Evolutionary conservation across 2,888 invertebrate species (phyloP), one percentile per base, ranked within the genome.

Genomic region (Eretmocerus hayati): DNA sequence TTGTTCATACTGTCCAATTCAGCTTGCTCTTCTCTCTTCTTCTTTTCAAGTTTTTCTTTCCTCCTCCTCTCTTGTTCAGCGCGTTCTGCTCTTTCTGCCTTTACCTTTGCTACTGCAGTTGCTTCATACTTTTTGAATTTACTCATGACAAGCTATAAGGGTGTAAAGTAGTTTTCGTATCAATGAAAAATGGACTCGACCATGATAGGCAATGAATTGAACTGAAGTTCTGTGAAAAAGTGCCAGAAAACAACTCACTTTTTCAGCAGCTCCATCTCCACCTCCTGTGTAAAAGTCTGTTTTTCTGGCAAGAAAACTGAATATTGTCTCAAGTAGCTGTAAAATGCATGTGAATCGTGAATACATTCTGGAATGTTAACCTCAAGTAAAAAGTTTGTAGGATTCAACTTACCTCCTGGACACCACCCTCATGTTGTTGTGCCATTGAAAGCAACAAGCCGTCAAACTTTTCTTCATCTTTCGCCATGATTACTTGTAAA

Each of bases 281-380:
- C 86, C 93, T 13, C 96, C 97, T 50, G 84, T 86, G 65, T 92
- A 95, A 71, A 97, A 99, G 69, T 99, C 99, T 2, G 97, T 97
- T 77, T 96, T 97, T 58, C 99, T 81, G 1, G 90, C 84, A 45
- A 99, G 76, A 68, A 99, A 99, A 66, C 87, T 87, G 56, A 96
- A 97, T 60, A 99, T 83, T 15, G 92, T 90, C 59, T 89, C 88
- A 58, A 99, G 73, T 16, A 96, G 77, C 93, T 94, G 77, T 57
- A 77, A 77, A 50, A 50, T 31, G 57, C 53, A 20, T 13, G 46
- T 30, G 32, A 4, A 15, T 18, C 21, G 39, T 38, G 31, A 40
- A 22, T 22, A 13, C 18, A 13, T 32, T 32, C 9, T 15, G 40
- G 5, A 39, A 31, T 39, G 20, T n/a, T 54, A 56, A 56, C 56